Conservation (phyloP, 2,113 vertebrate genomes). For the Tinamus guttatus region DNA sequence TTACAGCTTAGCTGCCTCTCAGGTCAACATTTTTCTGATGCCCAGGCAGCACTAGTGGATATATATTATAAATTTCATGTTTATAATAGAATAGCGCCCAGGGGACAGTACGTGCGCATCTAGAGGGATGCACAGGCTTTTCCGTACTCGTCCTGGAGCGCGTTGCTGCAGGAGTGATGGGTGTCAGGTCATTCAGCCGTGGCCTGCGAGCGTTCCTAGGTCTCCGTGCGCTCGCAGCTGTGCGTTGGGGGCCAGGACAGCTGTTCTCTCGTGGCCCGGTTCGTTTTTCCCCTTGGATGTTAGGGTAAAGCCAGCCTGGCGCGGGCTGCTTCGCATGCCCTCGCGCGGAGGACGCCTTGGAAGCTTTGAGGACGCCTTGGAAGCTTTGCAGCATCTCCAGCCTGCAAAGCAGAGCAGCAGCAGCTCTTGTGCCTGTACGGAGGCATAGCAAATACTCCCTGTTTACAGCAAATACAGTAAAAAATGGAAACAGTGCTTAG, state of each 20-base stretch:
- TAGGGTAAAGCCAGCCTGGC: not conserved
- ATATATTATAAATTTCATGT: not conserved
- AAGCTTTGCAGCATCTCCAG: not conserved
- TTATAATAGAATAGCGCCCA: not conserved
- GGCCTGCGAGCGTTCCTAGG: not conserved
- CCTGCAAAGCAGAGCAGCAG: not conserved
- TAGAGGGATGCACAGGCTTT: not conserved
- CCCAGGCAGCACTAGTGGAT: not conserved
- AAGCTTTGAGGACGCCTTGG: not conserved
- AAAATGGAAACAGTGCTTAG: not conserved
- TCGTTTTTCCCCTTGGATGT: not conserved
- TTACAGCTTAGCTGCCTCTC: not conserved
- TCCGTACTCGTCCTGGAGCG: not conserved
- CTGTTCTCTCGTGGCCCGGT: not conserved
- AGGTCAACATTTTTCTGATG: not conserved
- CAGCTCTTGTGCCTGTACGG: not conserved
- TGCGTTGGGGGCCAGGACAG: not conserved
- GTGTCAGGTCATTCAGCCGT: not conserved
- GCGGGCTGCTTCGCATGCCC: not conserved
- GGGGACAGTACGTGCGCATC: not conserved
- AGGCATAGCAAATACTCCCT: not conserved
- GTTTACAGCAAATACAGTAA: not conserved
- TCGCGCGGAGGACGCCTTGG: not conserved
- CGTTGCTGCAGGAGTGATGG: rapidly evolving
- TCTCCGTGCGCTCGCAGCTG: rapidly evolving